A percentile compares a stretch with the other conserved stretches of the same genome.
phyloP scores from a whole-genome alignment of 53 echinoderm and acorn worm species.

The Astropecten irregularis region DNA sequence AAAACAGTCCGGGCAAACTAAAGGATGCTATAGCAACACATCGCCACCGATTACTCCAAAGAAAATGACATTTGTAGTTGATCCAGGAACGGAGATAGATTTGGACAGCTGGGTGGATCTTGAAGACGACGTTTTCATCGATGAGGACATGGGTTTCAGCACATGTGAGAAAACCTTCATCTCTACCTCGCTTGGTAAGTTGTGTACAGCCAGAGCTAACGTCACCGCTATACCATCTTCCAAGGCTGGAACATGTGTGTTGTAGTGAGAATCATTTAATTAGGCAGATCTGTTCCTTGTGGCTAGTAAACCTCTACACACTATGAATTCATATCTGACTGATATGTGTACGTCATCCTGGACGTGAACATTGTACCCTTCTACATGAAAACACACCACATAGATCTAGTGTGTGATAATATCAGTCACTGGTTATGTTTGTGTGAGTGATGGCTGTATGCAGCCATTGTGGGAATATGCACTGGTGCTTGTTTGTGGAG shows the following conservation, averaged over 20 bases:
- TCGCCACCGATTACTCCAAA: no score
- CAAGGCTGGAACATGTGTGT: neutral
- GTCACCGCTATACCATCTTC: neutral
- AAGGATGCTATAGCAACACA: no score
- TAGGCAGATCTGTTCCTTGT: neutral
- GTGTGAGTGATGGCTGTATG: no score
- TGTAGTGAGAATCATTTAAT: constrained; percentile 23
- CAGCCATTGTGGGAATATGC: no score
- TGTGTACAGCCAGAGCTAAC: neutral
- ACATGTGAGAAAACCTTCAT: neutral
- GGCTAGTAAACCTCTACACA: neutral
- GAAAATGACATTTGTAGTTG: constrained; percentile 11
- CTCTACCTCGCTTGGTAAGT: constrained; percentile 3
- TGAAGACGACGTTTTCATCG: constrained; percentile 36
- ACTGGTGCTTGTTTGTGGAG: no score
- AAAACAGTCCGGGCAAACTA: no score
- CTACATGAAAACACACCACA: no score
- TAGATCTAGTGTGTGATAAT: no score
- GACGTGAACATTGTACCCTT: no score
- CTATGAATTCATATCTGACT: no score
- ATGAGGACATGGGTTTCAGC: neutral
- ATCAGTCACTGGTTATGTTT: no score
- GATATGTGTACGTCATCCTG: no score
- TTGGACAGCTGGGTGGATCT: constrained; percentile 38
- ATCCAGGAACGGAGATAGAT: constrained; percentile 10